Evolutionary conservation across 2,797 vertebrate genomes (phyloP), one percentile per base, ranked within the genome.

Genomic region (Centroberyx gerrardi): DNA sequence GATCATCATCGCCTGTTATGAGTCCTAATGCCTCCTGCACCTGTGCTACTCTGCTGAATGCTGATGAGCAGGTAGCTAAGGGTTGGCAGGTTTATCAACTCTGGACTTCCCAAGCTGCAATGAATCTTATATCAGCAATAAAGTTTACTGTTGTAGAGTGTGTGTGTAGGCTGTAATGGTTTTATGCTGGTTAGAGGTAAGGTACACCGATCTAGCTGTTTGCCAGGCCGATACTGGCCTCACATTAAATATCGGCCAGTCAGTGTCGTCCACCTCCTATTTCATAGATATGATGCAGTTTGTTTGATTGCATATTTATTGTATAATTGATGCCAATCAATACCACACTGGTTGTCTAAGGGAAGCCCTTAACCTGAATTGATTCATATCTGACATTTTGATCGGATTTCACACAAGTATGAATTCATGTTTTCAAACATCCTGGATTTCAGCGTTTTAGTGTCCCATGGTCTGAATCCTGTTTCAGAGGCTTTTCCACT

Each of bases 1-100:
- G 3, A 80, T 81, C 71, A 78, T 82, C 61, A 69, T 15, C 31
- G 63, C 63, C 70, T n/a, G 52, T 82, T 48, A 68, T 75, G 67
- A 73, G 40, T 58, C 70, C 65, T 64, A 38, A 81, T 58, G 70
- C 75, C 49, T 55, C 58, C 54, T 44, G 62, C 69, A 80, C 60
- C 73, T 70, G 68, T 68, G 77, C 40, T 68, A 38, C 69, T 40
- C 46, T 38, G 15, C 44, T 68, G 48, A 56, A 62, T 46, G 52
- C 70, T 64, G 33, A n/a, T n/a, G 27, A 27, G 17, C 4, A n/a
- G 49, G 10, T 15, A 31, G 44, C 29, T 60, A 49, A 49, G 0
- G 29, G 29, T 48, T 36, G 8, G 44, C 22, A 63, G 15, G 15
- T 42, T 64, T 67, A 63, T 53, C n/a, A 68, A 14, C 15, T 29